Base-by-base conservation (phyloP, 2,888 invertebrate genomes). In the Thera obeliscata region DNA sequence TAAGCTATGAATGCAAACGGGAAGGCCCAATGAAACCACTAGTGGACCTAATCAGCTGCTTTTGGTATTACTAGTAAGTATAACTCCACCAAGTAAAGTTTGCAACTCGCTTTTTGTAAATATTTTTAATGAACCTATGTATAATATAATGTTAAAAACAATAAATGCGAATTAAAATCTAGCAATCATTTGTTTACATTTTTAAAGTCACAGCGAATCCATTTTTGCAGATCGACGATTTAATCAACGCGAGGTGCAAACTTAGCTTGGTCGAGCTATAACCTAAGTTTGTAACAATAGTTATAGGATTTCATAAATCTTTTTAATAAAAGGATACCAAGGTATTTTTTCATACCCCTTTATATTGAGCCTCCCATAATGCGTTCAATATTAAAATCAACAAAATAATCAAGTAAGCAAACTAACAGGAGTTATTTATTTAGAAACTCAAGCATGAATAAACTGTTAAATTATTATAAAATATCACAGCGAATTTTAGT, bases 401-500 rank as follows among this genome's bases (percentile, higher is more conserved):
- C 79, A 81, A 81, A 76, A 80, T 81, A 82, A 80, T 85, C 86
- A 83, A 86, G 78, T 82, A 77, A 82, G 79, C 77, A 77, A 82
- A 81, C 78, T 82, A 84, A 83, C 82, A 83, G 79, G 81, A 79
- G 83, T 81, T 84, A 81, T 78, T 77, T 71, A 80, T 79, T 81
- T 81, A 76, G 79, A 75, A 83, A 84, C 80, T 85, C 84, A 82
- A 83, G 81, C 81, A 78, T 77, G 80, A 81, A 83, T 80, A 78
- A 79, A 84, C 81, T 83, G 86, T 83, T 84, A 81, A 89, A 88
- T 85, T 84, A 87, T 85, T 88, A 89, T 83, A 91, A 91, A 89
- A 91, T 89, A 93, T 93, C 93, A 93, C 92, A 93, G 92, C 88
- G 91, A 90, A 90, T 91, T 87, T 87, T 81, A 78, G 80, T 82